Conservation (phyloP, 2,113 vertebrate species). For the Notothenia rossii region DNA sequence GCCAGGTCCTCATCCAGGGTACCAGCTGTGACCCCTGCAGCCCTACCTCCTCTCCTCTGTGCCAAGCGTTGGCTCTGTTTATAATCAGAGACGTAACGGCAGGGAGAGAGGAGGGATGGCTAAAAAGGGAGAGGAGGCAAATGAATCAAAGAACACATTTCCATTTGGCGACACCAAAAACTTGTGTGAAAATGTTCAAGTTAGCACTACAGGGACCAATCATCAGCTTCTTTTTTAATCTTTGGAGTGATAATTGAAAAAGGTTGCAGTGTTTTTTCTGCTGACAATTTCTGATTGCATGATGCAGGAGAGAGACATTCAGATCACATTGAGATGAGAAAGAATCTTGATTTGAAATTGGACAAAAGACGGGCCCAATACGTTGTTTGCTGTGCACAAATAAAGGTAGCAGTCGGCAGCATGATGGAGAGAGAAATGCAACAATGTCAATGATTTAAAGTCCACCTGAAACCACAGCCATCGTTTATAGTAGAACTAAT, state of each 20-base stretch:
- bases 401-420: not conserved
- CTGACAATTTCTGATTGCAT: not conserved
- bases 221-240: not conserved
- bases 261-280: not conserved
- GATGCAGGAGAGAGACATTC: not conserved
- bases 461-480: not conserved
- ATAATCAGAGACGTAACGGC: conserved; percentile 19
- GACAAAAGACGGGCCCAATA: not conserved
- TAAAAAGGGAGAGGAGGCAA: conserved; percentile 18
- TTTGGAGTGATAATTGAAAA: conserved; percentile 6
- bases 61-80: conserved; percentile 51
- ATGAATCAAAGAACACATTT: conserved; percentile 55
- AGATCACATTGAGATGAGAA: too few relatives aligned
- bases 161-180: conserved; percentile 23
- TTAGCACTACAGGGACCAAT: not conserved
- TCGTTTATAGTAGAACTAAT: too few relatives aligned
- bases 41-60: conserved; percentile 55
- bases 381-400: not conserved
- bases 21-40: conserved; percentile 74
- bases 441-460: not conserved
- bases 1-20: conserved; percentile 65
- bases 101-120: not conserved
- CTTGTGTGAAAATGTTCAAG: not conserved
- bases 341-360: not conserved
- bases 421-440: not conserved